Evolutionary conservation across 2,113 vertebrate genomes (phyloP).

Genomic region (Macquaria australasica): DNA sequence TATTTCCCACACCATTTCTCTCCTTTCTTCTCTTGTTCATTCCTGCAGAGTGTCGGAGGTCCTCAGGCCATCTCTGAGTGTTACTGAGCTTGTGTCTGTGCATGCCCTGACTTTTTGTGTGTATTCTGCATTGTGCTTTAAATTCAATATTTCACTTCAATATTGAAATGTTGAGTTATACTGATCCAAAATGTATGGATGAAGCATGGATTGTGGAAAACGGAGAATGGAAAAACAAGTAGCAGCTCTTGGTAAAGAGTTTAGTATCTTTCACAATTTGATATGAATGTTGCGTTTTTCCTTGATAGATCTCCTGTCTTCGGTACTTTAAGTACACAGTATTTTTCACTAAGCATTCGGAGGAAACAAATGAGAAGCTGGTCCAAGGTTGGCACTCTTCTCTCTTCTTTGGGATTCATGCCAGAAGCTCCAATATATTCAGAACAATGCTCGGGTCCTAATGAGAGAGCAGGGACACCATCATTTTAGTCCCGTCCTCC

Average conservation of each 20-base stretch:
- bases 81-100: neutral
- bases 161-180: conserved; percentile 22
- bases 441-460: neutral
- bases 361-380: neutral
- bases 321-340: neutral
- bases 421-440: neutral
- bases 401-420: conserved; percentile 4
- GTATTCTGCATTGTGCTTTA: neutral
- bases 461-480: neutral
- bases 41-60: neutral
- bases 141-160: conserved; percentile 1
- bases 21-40: neutral
- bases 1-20: neutral
- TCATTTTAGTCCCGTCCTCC: conserved; percentile 10
- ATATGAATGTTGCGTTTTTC: conserved; percentile 7
- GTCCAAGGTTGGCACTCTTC: neutral
- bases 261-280: neutral
- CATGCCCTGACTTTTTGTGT: neutral
- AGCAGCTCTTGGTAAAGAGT: conserved; percentile 4
- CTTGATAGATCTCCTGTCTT: conserved; percentile 6
- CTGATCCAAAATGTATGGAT: conserved; percentile 11
- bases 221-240: conserved; percentile 22
- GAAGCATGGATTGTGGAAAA: conserved; percentile 11
- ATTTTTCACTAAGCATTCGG: neutral
- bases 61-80: conserved; percentile 8